Evolutionary conservation across 2,113 vertebrate species (phyloP).

Genomic region (Zosterops japonicus): DNA sequence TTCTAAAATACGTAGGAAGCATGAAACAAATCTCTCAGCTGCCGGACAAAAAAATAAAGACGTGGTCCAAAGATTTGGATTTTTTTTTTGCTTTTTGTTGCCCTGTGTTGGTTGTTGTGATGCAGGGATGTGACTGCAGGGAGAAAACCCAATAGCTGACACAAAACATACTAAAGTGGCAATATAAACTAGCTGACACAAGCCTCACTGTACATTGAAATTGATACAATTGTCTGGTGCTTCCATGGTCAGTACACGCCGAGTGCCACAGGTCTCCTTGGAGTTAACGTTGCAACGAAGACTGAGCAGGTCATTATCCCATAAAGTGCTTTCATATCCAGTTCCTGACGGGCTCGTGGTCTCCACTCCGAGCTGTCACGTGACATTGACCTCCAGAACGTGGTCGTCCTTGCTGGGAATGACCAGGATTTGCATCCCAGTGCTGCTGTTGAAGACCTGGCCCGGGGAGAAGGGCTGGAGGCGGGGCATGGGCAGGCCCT

Average conservation of each 20-base stretch:
- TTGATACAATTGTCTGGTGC: constrained; percentile 67
- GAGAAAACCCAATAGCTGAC: constrained; percentile 21
- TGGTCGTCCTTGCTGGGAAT: constrained; percentile 92
- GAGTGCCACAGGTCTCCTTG: constrained; percentile 33
- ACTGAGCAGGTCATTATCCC: constrained; percentile 45
- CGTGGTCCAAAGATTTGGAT: not conserved
- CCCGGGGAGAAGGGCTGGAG: constrained; percentile 88
- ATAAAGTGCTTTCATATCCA: constrained; percentile 65
- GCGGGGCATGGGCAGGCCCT: constrained; percentile 90
- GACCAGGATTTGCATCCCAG: constrained; percentile 86
- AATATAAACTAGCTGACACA: constrained; percentile 58
- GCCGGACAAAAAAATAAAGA: not conserved
- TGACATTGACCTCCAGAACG: constrained; percentile 93
- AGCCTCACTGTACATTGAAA: constrained; percentile 58
- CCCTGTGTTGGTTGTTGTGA: not conserved
- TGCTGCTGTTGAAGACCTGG: constrained; percentile 91
- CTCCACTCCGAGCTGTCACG: constrained; percentile 77
- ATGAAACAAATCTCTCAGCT: constrained; percentile 36
- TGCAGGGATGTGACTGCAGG: constrained; percentile 7
- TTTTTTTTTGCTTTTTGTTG: not conserved
- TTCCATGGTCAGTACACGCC: constrained; percentile 40
- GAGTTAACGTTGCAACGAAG: constrained; percentile 48
- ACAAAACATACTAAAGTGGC: constrained; percentile 42
- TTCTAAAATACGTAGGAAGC: constrained; percentile 26
- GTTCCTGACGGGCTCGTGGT: not conserved